A percentile compares a stretch with the other conserved stretches of the same genome.
These are phyloP conservation scores for Cheilosia scutellata DNA, from an alignment of 2,888 invertebrate genomes.

Conservation along the genomic window DNA sequence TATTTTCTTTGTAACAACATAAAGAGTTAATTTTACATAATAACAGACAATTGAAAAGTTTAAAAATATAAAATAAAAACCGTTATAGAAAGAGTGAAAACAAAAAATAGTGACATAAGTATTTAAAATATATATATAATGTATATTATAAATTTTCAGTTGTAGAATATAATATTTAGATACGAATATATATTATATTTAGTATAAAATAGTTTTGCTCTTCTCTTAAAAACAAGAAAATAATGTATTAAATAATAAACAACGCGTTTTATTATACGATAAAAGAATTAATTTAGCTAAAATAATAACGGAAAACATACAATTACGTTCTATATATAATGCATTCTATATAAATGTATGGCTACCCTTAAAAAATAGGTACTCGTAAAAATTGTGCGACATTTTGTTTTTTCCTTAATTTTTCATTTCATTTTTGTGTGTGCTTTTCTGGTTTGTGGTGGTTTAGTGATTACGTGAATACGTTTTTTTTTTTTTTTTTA, in stretches of 20 bases:
- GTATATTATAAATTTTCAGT: conserved; percentile 1
- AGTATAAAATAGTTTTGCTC: conserved; percentile 65
- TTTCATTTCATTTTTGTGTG: conserved; percentile 34
- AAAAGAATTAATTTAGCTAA: conserved; percentile 55
- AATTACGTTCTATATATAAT: conserved; percentile 56
- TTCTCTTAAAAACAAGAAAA: conserved; percentile 71
- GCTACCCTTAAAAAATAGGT: conserved; percentile 60
- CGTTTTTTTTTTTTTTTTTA: background rate
- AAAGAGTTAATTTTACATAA: conserved; percentile 36
- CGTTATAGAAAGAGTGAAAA: background rate
- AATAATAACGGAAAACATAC: conserved; percentile 48
- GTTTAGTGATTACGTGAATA: conserved; percentile 18
- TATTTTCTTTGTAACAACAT: conserved; percentile 39
- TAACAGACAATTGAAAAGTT: conserved; percentile 1
- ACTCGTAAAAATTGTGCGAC: conserved; percentile 71
- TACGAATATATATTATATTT: conserved; percentile 34
- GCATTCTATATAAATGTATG: conserved; percentile 56
- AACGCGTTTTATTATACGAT: conserved; percentile 9
- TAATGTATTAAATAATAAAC: conserved; percentile 32
- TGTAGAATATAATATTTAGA: conserved; percentile 32
- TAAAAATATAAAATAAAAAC: background rate
- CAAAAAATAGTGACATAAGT: background rate
- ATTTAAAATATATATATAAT: conserved; percentile 47
- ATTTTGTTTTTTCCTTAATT: conserved; percentile 6
- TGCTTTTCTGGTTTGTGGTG: conserved; percentile 41